Base-by-base conservation (phyloP, 2,888 invertebrate genomes). In the Hesperia comma region DNA sequence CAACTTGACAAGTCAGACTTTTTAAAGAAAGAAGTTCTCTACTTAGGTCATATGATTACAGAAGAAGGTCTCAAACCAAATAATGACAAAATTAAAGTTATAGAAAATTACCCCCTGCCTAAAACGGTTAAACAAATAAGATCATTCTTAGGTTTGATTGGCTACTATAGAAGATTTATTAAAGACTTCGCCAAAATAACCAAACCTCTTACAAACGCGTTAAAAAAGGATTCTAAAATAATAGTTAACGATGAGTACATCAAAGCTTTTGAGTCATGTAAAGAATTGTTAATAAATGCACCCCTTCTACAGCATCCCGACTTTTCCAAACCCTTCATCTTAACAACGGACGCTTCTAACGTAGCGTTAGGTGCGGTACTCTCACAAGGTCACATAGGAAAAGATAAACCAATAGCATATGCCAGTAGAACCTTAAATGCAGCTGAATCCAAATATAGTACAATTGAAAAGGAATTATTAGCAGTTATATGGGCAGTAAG, bases 311-410 rank as follows among this genome's bases (percentile, higher is more conserved):
- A 60, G 41, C 21, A 7, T 0, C 14, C 32, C 10, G 40, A 32
- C 7, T 19, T 51, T 1, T 2, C 41, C 46, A 67, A 66, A 49
- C 55, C 68, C 69, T 69, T 72, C 4, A 70, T 68, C 51, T 14
- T 78, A 0, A 76, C 77, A 0, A n/a, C 77, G 2, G 77, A 79
- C 12, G 76, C 77, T 0, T 76, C 75, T 14, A 21, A 78, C 21
- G 63, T 75, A 63, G 78, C 79, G 0, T 6, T 79, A 60, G 77
- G 75, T 21, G 77, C 78, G 32, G 71, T 80, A 14, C 21, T 79
- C 15, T 77, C 75, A 0, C 79, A 80, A 67, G 79, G 77, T 75
- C 76, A 41, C 12, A 8, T 56, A 40, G 56, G 78, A 1, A 41
- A 41, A n/a, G 41, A 41, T 41, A 41, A 41, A 41, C 41, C 41